A percentile compares a stretch with the other conserved stretches of the same genome.
Conservation (phyloP, 1,140 invertebrate species). For the Rhopalosiphum maidis region DNA sequence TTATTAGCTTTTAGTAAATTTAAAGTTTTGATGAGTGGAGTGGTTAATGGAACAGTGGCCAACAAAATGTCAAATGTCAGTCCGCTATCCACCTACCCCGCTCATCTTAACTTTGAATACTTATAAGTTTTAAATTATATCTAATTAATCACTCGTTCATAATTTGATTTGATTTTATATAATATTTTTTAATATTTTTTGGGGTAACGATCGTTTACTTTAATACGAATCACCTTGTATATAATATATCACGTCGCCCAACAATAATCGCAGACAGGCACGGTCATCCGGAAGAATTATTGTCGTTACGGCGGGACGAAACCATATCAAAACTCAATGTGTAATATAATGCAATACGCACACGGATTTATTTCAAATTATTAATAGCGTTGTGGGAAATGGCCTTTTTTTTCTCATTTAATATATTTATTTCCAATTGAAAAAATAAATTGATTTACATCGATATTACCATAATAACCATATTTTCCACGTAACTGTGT, state of each 20-base stretch:
- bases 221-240: not conserved
- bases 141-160: not conserved
- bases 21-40: not conserved
- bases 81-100: not conserved
- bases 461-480: not conserved
- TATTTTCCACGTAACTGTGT: not conserved
- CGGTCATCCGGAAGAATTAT: not conserved
- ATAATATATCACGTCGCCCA: not conserved
- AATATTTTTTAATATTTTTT: not conserved
- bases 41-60: too few relatives aligned
- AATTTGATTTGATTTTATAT: not conserved
- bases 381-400: not conserved
- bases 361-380: not conserved
- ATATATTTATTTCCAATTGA: not conserved
- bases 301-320: not conserved
- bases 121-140: not conserved
- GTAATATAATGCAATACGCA: not conserved
- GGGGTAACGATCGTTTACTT: not conserved
- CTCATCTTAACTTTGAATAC: not conserved
- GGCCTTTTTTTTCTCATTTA: not conserved
- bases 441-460: not conserved
- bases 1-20: not conserved
- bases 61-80: not conserved
- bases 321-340: not conserved
- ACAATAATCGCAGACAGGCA: not conserved